Evolutionary conservation across 2,797 vertebrate genomes (phyloP).

Genomic region (Hydrocynus forskahlii): DNA sequence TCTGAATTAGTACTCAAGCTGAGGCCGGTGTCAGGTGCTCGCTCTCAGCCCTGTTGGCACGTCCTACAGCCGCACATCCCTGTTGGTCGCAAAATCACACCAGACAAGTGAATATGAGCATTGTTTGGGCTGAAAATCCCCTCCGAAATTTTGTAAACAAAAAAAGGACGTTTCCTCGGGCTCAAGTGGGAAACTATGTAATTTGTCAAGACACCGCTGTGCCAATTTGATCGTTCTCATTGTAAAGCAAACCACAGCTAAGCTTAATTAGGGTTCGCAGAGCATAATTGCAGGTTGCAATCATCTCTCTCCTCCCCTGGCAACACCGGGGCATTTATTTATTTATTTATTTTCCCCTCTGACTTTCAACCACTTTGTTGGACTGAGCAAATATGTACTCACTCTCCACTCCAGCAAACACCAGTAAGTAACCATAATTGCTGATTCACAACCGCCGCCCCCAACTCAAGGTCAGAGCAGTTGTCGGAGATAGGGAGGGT

Average conservation of each 20-base stretch:
- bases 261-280: constrained; percentile 38
- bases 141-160: constrained; percentile 22
- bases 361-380: constrained; percentile 24
- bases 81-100: neutral
- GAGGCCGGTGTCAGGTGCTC: neutral
- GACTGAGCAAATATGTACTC: constrained; percentile 28
- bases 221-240: constrained; percentile 16
- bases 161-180: constrained; percentile 55
- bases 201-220: constrained; percentile 17
- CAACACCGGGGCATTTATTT: constrained; percentile 14
- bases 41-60: neutral
- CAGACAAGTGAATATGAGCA: neutral
- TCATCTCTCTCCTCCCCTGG: constrained; percentile 8
- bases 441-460: neutral
- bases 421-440: constrained; percentile 19
- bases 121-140: constrained; percentile 10
- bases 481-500: constrained; percentile 5
- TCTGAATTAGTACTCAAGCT: neutral
- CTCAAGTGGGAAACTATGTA: constrained; percentile 2
- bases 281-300: constrained; percentile 39
- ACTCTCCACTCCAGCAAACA: constrained; percentile 22
- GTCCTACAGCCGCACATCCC: too few species aligned
- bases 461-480: constrained; percentile 16
- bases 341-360: constrained; percentile 8
- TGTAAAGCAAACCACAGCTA: constrained; percentile 5